Percentiles rank a stretch among this genome's conserved stretches.
phyloP scores from a whole-genome alignment of 2,113 vertebrate genomes.

The Psittacara wagleri region DNA sequence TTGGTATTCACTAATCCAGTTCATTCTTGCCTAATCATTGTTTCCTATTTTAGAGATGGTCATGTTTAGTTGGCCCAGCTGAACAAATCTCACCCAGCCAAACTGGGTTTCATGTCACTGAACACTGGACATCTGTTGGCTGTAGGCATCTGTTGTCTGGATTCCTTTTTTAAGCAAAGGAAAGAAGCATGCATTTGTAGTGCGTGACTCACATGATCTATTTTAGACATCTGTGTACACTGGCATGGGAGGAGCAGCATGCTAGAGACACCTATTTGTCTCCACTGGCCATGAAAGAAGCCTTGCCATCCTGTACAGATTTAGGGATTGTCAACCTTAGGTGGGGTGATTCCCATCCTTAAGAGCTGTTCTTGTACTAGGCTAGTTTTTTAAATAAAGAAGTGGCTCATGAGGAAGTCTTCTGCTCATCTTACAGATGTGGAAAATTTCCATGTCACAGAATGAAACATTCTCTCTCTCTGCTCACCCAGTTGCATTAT shows the following conservation, averaged over 20 bases:
- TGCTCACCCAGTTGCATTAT: not conserved
- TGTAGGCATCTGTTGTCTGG: slow-evolving; percentile 39
- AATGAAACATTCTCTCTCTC: not conserved
- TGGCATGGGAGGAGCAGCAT: not conserved
- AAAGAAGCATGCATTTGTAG: not conserved
- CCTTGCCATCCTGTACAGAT: not conserved
- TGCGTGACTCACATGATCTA: slow-evolving; percentile 40
- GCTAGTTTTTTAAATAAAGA: not conserved
- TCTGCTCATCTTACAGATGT: not conserved
- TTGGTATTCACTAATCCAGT: not conserved
- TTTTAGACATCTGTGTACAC: slow-evolving; percentile 52
- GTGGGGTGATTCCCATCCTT: not conserved
- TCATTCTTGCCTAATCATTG: not conserved
- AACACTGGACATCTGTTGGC: not conserved
- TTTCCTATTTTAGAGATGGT: slow-evolving; percentile 2
- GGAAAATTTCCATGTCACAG: slow-evolving; percentile 19
- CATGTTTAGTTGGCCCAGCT: not conserved
- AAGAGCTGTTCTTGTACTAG: not conserved
- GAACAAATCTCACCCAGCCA: slow-evolving; percentile 15
- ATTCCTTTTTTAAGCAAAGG: slow-evolving; percentile 20
- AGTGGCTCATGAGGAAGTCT: not conserved
- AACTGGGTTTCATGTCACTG: not conserved
- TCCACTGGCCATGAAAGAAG: not conserved
- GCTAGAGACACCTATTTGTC: not conserved
- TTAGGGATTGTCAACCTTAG: not conserved